Conservation (phyloP, 2,113 vertebrate genomes). For the Thymallus thymallus region DNA sequence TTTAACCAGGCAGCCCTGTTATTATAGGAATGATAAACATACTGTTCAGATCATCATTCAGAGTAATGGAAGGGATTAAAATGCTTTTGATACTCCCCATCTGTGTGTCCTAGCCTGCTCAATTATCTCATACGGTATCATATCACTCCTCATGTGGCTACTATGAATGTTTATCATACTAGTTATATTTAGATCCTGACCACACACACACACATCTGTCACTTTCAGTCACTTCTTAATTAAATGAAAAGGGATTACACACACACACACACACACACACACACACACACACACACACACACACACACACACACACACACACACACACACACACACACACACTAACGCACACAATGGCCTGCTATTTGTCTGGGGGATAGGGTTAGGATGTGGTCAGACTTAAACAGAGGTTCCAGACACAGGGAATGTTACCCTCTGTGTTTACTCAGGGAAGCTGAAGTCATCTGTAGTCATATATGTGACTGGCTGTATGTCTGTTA, state of each 20-base stretch:
- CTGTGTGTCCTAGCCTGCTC: neutral
- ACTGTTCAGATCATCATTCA: too few relatives aligned
- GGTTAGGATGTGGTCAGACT: neutral
- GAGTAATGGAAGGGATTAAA: neutral
- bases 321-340: too few relatives aligned
- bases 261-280: neutral
- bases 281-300: constrained; percentile 2
- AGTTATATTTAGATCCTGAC: constrained; percentile 56
- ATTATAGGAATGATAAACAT: neutral
- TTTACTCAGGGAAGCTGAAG: too few relatives aligned
- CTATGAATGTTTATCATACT: constrained; percentile 32
- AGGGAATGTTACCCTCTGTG: neutral
- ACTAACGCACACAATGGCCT: neutral
- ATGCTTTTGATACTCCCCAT: neutral
- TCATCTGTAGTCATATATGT: neutral
- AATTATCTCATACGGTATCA: constrained; percentile 29
- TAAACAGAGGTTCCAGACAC: neutral
- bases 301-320: too few relatives aligned
- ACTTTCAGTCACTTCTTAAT: constrained; percentile 59
- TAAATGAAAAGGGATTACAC: constrained; percentile 14
- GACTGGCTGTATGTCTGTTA: neutral
- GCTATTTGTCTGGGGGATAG: neutral
- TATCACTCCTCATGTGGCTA: constrained; percentile 36
- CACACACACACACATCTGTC: constrained; percentile 27
- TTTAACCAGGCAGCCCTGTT: neutral